These are phyloP conservation scores for Takifugu bimaculatus DNA, from an alignment of 2,113 vertebrate genomes.

Conservation along the genomic window DNA sequence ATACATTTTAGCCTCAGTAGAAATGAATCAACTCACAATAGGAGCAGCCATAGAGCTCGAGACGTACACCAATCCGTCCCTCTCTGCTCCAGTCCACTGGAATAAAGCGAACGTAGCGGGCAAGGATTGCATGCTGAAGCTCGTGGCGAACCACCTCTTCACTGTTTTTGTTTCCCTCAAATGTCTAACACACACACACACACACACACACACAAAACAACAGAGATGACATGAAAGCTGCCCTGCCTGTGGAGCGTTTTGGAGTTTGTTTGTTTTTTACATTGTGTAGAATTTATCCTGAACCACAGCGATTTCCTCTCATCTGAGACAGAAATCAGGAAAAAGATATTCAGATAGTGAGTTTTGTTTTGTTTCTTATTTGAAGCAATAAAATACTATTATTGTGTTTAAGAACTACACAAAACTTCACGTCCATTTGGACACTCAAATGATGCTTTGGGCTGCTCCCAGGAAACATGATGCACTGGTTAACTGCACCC, in stretches of 20 bases:
- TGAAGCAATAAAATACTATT: too few species aligned
- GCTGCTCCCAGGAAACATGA: background rate
- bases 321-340: too few species aligned
- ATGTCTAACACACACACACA: conserved; percentile 76
- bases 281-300: too few species aligned
- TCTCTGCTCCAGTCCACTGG: conserved; percentile 85
- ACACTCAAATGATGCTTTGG: too few species aligned
- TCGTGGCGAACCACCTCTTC: conserved; percentile 84
- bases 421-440: too few species aligned
- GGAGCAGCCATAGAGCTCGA: conserved; percentile 89
- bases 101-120: conserved; percentile 86
- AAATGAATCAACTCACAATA: conserved; percentile 79
- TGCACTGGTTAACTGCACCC: background rate
- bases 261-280: too few species aligned
- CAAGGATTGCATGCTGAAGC: conserved; percentile 80
- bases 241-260: background rate
- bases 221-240: too few species aligned
- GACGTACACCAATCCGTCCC: conserved; percentile 85
- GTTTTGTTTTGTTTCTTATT: too few species aligned
- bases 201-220: background rate
- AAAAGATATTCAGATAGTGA: too few species aligned
- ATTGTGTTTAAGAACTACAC: too few species aligned
- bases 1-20: too few species aligned
- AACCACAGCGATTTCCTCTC: too few species aligned
- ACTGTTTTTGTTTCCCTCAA: conserved; percentile 89